Percentiles rank a stretch among this genome's conserved stretches.
Evolutionary conservation across 2,113 vertebrate genomes (phyloP).

Genomic region (Cinclus cinclus): DNA sequence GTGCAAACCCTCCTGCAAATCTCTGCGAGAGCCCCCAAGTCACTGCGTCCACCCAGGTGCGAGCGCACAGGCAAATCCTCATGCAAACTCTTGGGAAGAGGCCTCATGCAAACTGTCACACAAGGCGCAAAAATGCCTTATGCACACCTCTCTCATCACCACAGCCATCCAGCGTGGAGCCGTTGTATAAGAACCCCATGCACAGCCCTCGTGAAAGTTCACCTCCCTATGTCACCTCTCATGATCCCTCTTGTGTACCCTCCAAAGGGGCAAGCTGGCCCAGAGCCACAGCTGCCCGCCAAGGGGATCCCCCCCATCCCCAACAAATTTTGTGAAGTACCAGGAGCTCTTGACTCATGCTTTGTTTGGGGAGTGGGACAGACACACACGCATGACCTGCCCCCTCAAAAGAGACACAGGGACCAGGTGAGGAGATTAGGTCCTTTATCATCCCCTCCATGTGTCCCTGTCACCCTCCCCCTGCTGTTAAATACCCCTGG

Average conservation of each 20-base stretch:
- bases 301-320: too few relatives aligned
- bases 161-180: not conserved
- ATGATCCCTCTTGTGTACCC: not conserved
- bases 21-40: not conserved
- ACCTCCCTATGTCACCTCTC: too few relatives aligned
- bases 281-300: not conserved
- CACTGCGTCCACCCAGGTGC: not conserved
- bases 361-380: not conserved
- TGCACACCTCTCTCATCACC: not conserved
- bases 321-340: too few relatives aligned
- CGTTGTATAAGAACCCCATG: not conserved
- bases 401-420: not conserved
- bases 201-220: not conserved
- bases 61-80: not conserved
- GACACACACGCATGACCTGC: too few relatives aligned
- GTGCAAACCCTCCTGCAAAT: not conserved
- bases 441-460: not conserved
- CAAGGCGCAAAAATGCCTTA: accelerated
- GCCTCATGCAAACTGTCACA: not conserved
- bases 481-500: not conserved
- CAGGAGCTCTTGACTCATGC: accelerated
- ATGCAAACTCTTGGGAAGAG: not conserved
- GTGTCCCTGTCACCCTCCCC: not conserved
- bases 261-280: not conserved
- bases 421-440: not conserved